phyloP scores from a whole-genome alignment of 2,797 vertebrate genomes.

The Rhinichthys osculus region DNA sequence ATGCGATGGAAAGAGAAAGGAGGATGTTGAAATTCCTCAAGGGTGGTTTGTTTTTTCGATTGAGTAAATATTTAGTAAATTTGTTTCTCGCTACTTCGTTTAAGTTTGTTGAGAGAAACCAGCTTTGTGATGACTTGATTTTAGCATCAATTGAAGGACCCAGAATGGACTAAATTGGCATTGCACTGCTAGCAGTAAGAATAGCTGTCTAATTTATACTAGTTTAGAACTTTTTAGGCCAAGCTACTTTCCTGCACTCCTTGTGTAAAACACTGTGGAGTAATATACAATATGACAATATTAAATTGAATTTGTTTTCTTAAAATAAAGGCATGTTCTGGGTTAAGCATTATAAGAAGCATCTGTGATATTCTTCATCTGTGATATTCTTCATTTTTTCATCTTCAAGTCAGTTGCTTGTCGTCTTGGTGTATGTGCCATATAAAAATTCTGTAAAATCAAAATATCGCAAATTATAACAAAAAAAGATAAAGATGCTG shows the following conservation, averaged over 20 bases:
- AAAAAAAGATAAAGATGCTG: not conserved
- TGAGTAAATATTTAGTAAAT: slow-evolving; percentile 28
- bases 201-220: not conserved
- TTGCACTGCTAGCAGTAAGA: not conserved
- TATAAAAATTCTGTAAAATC: too few species aligned
- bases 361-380: not conserved
- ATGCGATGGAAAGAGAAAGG: not conserved
- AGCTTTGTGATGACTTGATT: slow-evolving; percentile 2
- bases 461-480: not conserved
- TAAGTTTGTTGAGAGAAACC: slow-evolving; percentile 6
- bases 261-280: not conserved
- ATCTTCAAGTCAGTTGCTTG: not conserved
- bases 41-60: slow-evolving; percentile 26
- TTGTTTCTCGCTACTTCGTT: slow-evolving; percentile 16
- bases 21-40: slow-evolving; percentile 26
- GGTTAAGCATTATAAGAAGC: not conserved
- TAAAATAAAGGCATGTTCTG: not conserved
- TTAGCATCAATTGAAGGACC: slow-evolving; percentile 17
- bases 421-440: not conserved
- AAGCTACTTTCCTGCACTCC: not conserved
- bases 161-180: not conserved
- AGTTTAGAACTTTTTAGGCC: not conserved
- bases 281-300: not conserved
- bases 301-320: not conserved
- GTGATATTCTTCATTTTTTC: not conserved